Evolutionary conservation across 2,888 invertebrate species (phyloP), one percentile per base, ranked within the genome.

Genomic region (Leptopilina syphax): DNA sequence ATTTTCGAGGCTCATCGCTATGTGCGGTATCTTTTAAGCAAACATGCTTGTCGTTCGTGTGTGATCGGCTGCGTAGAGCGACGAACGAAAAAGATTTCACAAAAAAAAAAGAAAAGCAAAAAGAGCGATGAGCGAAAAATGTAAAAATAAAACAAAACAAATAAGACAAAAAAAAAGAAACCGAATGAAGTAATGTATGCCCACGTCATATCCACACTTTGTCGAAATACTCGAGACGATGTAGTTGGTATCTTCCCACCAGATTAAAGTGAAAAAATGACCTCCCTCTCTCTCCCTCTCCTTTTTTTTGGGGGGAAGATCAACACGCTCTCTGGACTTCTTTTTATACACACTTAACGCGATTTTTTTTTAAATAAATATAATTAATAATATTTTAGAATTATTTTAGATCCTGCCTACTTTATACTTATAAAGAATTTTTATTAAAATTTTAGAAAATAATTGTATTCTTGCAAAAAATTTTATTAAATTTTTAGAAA

Each of bases 211-310:
- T 47, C 50, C 67, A 67, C 65, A 13, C 80, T 80, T 77, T 78
- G 80, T 82, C 78, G 83, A 83, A 82, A 84, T 80, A 83, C 81
- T 80, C 77, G 79, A 82, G 80, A 81, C 83, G 83, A 81, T 83
- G 82, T 83, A 79, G 65, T 65, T 68, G 77, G 78, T 84, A 84
- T 84, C 84, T 82, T 82, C 79, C 24, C 24, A 27, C 68, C 68
- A 70, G 68, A 27, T 60, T 50, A 68, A 68, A 68, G 67, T 68
- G 47, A 68, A 54, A 13, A 70, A 70, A 70, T 63, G 18, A 63
- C 63, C 63, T 63, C 44, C 8, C 44, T 44, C 44, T 44, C 44
- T 44, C 44, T 44, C 44, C 5, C 63, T 63, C 63, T 63, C 63
- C 24, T 24, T 63, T 24, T 63, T 24, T 50, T 10, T 50, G 9